These are phyloP conservation scores for Xanthia togata DNA, from an alignment of 2,888 invertebrate genomes.

Conservation along the genomic window DNA sequence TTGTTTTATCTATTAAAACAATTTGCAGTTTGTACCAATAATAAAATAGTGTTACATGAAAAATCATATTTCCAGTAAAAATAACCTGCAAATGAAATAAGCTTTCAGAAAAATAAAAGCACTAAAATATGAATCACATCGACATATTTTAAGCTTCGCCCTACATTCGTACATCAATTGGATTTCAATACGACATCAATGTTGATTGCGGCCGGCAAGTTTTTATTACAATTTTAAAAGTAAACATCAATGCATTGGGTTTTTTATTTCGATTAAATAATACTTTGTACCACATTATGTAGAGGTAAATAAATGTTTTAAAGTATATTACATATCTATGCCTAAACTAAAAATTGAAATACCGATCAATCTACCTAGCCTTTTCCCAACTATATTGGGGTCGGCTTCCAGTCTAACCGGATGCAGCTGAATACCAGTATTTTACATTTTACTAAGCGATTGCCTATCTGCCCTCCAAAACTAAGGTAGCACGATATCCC, in stretches of 20 bases:
- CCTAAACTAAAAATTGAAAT: too few relatives aligned
- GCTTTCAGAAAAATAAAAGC: slow-evolving; percentile 24
- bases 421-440: too few relatives aligned
- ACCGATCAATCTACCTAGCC: too few relatives aligned
- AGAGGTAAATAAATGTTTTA: too few relatives aligned
- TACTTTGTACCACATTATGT: slow-evolving; percentile 1
- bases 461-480: too few relatives aligned
- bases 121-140: slow-evolving; percentile 26
- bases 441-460: too few relatives aligned
- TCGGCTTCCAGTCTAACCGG: too few relatives aligned
- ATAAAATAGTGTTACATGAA: neutral
- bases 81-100: slow-evolving; percentile 21
- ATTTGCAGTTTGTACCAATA: neutral
- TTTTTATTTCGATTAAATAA: slow-evolving; percentile 9
- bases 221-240: slow-evolving; percentile 35
- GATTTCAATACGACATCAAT: slow-evolving; percentile 47
- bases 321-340: neutral
- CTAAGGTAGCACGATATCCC: too few relatives aligned
- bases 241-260: neutral
- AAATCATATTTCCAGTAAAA: neutral
- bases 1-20: neutral
- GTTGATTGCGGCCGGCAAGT: slow-evolving; percentile 35
- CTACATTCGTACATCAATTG: slow-evolving; percentile 39
- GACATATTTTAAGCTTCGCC: slow-evolving; percentile 33
- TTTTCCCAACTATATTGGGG: too few relatives aligned